These are phyloP conservation scores for Xerus rutilus DNA, from an alignment of 2,797 vertebrate genomes.

Conservation along the genomic window DNA sequence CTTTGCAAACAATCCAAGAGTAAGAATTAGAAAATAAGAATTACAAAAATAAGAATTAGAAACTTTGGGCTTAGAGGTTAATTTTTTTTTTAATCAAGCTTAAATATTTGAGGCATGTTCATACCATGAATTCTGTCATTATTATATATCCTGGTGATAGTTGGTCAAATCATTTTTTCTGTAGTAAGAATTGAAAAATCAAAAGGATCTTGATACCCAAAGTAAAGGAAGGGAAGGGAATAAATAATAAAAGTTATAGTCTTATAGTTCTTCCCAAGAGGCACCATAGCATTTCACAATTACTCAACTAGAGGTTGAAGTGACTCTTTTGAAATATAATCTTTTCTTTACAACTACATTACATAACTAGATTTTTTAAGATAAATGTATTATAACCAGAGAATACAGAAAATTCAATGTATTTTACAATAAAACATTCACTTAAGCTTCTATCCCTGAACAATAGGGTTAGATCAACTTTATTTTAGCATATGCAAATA, in stretches of 20 bases:
- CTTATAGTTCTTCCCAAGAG: not conserved
- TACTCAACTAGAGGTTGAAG: not conserved
- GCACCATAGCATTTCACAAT: fast-evolving
- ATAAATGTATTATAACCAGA: slow-evolving; percentile 77
- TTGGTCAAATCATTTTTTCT: not conserved
- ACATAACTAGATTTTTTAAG: not conserved
- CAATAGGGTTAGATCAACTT: slow-evolving; percentile 83
- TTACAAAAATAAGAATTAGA: not conserved
- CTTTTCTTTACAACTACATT: not conserved
- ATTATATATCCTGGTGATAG: not conserved
- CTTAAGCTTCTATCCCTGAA: slow-evolving; percentile 78
- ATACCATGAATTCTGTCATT: not conserved
- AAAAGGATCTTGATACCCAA: not conserved
- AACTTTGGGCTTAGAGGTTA: not conserved
- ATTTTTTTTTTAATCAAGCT: not conserved
- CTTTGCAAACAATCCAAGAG: not conserved
- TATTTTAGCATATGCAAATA: slow-evolving; percentile 63
- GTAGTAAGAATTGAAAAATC: not conserved
- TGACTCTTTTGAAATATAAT: not conserved
- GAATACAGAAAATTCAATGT: slow-evolving; percentile 74
- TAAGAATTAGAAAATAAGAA: not conserved
- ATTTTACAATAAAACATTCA: slow-evolving; percentile 79
- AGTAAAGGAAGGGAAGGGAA: not conserved
- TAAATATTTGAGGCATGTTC: not conserved
- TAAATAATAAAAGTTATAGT: not conserved